Evolutionary conservation across 2,888 invertebrate genomes (phyloP).

Genomic region (Eupithecia vulgata): DNA sequence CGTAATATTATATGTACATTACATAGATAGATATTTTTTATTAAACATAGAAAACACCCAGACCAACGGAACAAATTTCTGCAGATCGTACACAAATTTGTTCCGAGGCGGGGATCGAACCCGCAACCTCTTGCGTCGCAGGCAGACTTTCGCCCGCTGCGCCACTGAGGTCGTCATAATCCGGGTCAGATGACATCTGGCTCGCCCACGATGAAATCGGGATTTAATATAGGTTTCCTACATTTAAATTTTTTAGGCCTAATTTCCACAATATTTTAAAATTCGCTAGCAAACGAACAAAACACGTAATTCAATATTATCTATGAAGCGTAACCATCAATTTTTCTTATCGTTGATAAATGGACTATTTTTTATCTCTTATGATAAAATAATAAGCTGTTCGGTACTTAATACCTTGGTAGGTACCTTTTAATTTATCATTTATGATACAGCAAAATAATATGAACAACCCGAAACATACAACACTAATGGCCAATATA

Average conservation of each 20-base stretch:
- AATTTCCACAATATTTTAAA: background rate
- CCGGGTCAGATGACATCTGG: background rate
- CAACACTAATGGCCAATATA: conserved; percentile 7
- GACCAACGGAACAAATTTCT: too few species aligned
- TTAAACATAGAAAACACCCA: too few species aligned
- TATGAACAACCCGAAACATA: conserved; percentile 9
- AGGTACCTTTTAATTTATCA: background rate
- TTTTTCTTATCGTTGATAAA: background rate
- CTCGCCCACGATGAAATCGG: too few species aligned
- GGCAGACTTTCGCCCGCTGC: too few species aligned
- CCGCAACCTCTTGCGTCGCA: too few species aligned
- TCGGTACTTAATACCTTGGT: background rate
- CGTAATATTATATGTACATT: too few species aligned
- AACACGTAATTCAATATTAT: background rate
- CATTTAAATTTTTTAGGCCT: background rate
- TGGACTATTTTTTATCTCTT: background rate
- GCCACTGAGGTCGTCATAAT: too few species aligned
- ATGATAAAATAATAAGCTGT: conserved; percentile 10
- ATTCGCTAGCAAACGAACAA: background rate
- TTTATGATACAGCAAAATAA: conserved; percentile 2
- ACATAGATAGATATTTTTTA: too few species aligned
- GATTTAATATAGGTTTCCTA: background rate
- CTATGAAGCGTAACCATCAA: conserved; percentile 6
- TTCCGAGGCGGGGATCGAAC: too few species aligned
- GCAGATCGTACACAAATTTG: too few species aligned